These are phyloP conservation scores for Philopedon plagiatum DNA, from an alignment of 2,888 invertebrate species.

Conservation along the genomic window DNA sequence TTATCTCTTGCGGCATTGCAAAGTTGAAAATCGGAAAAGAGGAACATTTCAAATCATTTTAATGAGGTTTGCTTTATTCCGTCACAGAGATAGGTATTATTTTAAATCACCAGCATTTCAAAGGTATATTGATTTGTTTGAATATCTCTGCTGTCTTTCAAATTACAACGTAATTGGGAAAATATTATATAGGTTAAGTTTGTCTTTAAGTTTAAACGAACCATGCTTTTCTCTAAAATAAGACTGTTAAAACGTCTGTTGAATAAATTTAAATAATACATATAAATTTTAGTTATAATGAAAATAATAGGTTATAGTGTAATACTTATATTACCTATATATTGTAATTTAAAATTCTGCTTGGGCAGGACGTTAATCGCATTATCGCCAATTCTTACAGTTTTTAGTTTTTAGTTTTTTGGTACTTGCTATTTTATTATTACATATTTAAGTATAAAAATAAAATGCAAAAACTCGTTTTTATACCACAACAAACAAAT, in stretches of 20 bases:
- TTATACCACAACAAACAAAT: too few relatives aligned
- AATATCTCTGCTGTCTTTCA: neutral
- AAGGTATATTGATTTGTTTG: constrained; percentile 3
- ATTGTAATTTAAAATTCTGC: too few relatives aligned
- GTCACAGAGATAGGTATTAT: constrained; percentile 3
- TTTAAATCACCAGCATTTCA: constrained; percentile 4
- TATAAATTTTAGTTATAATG: neutral
- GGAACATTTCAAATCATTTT: constrained; percentile 15
- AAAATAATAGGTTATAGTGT: too few relatives aligned
- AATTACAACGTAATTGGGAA: neutral
- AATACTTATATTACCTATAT: too few relatives aligned
- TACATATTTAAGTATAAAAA: too few relatives aligned
- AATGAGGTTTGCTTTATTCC: constrained; percentile 5
- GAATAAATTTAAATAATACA: neutral
- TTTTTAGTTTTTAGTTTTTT: too few relatives aligned
- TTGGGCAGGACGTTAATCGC: too few relatives aligned
- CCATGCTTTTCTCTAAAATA: neutral
- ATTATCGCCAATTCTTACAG: too few relatives aligned
- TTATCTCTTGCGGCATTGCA: constrained; percentile 4
- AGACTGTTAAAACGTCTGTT: neutral
- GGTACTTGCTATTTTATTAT: too few relatives aligned
- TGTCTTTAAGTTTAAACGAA: neutral
- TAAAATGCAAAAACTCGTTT: too few relatives aligned
- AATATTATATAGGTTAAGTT: neutral
- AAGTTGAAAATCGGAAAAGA: constrained; percentile 11